Evolutionary conservation across 2,888 invertebrate genomes (phyloP), one percentile per base, ranked within the genome.

Genomic region (Apeira syringaria): DNA sequence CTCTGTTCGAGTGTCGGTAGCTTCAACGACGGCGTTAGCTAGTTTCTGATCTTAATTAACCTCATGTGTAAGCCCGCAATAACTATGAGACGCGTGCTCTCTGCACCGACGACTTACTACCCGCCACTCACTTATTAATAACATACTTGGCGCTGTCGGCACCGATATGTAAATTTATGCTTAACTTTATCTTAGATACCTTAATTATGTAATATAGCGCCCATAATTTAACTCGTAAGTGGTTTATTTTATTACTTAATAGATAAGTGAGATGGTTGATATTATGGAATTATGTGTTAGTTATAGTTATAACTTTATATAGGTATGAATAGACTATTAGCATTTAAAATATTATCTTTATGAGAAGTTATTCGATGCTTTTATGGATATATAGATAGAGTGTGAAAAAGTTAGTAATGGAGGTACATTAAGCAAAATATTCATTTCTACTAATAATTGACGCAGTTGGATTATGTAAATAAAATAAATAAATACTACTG

Each of bases 41-140:
- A 78, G 84, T 83, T 68, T 75, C 76, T 74, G 80, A 83, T 85
- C 84, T 86, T 86, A 86, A 87, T 88, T 86, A 87, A 87, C 86
- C 86, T 81, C 80, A 80, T 80, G 80, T 82, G 83, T 83, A 82
- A 83, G 79, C 81, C 73, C 77, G 75, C 80, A 71, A 73, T 76
- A 75, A 76, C 78, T 78, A 74, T 70, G 77, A 72, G 74, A 65
- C 74, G 73, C 71, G 70, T 65, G 68, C 68, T 69, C 67, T 60
- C 60, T 64, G 61, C 68, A 65, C 64, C 59, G 54, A 63, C 63
- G 67, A 72, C 70, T 80, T 68, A 66, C 65, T 69, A 61, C 61
- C 65, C 68, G 60, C 61, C 60, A 71, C 72, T 70, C 68, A 71
- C 76, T 74, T 79, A 79, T 76, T 80, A 79, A 77, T 79, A 79